phyloP scores from a whole-genome alignment of 2,113 vertebrate species.

The Oryzias javanicus region DNA sequence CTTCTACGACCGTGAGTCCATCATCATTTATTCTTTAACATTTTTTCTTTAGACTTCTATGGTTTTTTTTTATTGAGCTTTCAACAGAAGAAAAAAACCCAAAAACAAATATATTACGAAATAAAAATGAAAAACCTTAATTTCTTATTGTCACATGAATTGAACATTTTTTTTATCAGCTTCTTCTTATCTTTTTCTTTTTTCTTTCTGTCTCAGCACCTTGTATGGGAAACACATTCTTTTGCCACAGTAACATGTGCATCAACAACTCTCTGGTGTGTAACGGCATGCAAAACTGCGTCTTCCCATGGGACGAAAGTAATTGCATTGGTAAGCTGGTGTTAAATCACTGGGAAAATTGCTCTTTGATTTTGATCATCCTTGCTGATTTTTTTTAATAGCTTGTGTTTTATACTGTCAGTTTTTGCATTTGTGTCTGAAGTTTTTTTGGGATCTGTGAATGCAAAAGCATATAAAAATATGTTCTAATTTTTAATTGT shows the following conservation, averaged over 20 bases:
- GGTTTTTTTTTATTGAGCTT: neutral
- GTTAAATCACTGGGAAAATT: neutral
- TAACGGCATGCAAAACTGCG: constrained; percentile 95
- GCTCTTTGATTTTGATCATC: constrained; percentile 3
- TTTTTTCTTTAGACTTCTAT: neutral
- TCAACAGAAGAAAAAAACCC: too few relatives aligned
- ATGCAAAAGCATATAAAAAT: too few relatives aligned
- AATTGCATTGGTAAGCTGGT: constrained; percentile 86
- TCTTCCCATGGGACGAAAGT: constrained; percentile 97
- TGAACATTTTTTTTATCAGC: neutral
- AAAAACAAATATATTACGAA: neutral
- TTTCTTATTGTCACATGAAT: too few relatives aligned
- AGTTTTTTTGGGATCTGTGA: too few relatives aligned
- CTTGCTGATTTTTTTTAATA: neutral
- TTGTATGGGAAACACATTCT: constrained; percentile 84
- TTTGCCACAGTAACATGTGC: constrained; percentile 98
- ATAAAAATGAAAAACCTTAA: neutral
- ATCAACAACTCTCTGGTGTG: constrained; percentile 97
- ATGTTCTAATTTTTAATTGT: too few relatives aligned
- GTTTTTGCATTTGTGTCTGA: too few relatives aligned
- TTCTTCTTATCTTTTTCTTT: neutral
- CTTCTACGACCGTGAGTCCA: constrained; percentile 90
- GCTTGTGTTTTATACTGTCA: neutral
- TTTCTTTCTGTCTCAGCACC: constrained; percentile 80
- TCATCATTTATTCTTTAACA: neutral